Conservation (phyloP, 2,888 invertebrate genomes). For the Pterobdella sp. region DNA sequence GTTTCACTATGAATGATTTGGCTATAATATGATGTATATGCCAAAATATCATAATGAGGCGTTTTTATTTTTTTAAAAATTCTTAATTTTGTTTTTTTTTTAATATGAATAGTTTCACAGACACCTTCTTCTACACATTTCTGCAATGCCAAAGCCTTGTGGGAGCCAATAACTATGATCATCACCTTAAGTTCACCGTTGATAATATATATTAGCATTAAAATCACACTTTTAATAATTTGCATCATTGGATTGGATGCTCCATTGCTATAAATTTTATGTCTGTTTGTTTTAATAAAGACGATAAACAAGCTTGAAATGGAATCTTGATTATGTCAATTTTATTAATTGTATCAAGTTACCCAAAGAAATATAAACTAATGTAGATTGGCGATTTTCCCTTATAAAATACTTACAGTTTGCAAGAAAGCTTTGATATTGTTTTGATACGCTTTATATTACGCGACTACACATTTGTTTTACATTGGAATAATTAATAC, state of each 20-base stretch:
- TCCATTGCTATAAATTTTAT: not conserved
- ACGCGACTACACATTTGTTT: too few relatives aligned
- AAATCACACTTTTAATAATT: not conserved
- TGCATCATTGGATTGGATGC: not conserved
- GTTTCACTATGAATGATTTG: too few relatives aligned
- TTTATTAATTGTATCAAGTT: not conserved
- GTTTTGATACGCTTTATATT: too few relatives aligned
- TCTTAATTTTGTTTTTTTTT: too few relatives aligned
- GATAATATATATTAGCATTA: not conserved
- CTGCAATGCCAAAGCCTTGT: conserved; percentile 90
- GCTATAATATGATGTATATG: too few relatives aligned
- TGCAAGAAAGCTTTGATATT: too few relatives aligned
- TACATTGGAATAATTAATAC: not conserved
- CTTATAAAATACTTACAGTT: not conserved
- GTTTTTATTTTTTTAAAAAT: too few relatives aligned
- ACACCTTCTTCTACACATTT: conserved; percentile 87
- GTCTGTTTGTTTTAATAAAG: too few relatives aligned
- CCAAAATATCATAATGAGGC: too few relatives aligned
- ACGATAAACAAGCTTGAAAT: not conserved
- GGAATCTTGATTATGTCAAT: not conserved
- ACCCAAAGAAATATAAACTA: not conserved
- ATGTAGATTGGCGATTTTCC: not conserved
- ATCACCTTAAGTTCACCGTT: conserved; percentile 62
- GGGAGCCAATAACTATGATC: conserved; percentile 91
- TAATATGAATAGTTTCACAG: too few relatives aligned